phyloP scores from a whole-genome alignment of 2,113 vertebrate genomes.

The Xiphorhynchus elegans region DNA sequence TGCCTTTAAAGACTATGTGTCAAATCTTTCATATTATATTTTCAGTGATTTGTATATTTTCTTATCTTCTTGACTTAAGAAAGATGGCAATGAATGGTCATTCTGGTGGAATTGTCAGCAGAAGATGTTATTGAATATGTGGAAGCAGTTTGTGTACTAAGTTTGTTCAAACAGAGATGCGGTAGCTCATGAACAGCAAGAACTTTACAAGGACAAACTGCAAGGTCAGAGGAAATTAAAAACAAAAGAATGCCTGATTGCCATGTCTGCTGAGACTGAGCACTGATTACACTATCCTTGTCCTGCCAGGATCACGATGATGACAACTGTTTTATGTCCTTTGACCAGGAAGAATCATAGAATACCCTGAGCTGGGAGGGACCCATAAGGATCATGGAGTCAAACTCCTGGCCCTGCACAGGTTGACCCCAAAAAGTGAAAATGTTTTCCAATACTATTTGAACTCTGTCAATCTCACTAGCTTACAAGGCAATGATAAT shows the following conservation, averaged over 20 bases:
- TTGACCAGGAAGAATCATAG: not conserved
- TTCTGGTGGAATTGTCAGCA: not conserved
- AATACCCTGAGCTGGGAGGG: not conserved
- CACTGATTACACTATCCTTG: not conserved
- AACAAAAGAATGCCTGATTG: not conserved
- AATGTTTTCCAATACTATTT: not conserved
- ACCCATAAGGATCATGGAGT: not conserved
- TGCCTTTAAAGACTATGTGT: not conserved
- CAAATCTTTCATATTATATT: not conserved
- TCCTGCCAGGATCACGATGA: not conserved
- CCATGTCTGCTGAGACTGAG: not conserved
- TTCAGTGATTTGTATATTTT: not conserved
- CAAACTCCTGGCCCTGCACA: not conserved
- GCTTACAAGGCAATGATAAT: not conserved
- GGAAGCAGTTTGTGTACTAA: not conserved
- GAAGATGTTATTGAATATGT: fast-evolving
- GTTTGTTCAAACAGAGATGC: not conserved
- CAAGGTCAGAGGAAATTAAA: slow-evolving; percentile 14
- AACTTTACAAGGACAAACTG: not conserved
- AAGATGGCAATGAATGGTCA: not conserved
- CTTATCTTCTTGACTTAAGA: not conserved
- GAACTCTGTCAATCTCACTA: not conserved
- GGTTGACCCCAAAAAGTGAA: not conserved
- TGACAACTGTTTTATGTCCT: not conserved
- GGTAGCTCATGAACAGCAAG: not conserved